A percentile compares a stretch with the other conserved stretches of the same genome.
Evolutionary conservation across 2,113 vertebrate species (phyloP).

Genomic region (Scomber colias): DNA sequence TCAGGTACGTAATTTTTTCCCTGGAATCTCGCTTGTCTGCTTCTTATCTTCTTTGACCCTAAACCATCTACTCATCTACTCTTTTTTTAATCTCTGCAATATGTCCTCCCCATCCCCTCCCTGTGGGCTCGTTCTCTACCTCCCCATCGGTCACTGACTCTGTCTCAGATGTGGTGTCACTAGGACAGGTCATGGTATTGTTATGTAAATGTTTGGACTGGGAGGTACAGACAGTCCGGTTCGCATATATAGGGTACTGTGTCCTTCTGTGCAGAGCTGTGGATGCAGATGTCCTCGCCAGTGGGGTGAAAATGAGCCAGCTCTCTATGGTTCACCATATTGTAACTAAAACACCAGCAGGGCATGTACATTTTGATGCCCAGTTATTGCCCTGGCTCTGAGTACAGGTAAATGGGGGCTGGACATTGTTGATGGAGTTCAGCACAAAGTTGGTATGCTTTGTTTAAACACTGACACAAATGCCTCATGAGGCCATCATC

Average conservation of each 20-base stretch:
- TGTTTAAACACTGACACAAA: slow-evolving; percentile 13
- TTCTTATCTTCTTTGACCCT: too few relatives aligned
- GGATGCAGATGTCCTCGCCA: slow-evolving; percentile 2
- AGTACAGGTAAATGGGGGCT: background rate
- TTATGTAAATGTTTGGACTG: slow-evolving; percentile 5
- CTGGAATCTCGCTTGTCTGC: background rate
- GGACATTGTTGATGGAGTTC: slow-evolving; percentile 9
- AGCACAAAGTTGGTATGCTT: background rate
- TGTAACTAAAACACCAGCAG: background rate
- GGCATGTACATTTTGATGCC: slow-evolving; percentile 6
- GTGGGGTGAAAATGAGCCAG: background rate
- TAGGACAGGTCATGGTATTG: slow-evolving; percentile 11
- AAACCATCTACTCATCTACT: background rate
- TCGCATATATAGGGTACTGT: background rate
- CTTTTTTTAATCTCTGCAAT: background rate
- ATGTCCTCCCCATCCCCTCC: background rate
- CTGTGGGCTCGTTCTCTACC: background rate
- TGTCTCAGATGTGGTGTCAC: slow-evolving; percentile 23
- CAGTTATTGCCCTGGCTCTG: slow-evolving; percentile 2
- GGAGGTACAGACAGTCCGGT: background rate
- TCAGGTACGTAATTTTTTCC: slow-evolving; percentile 2
- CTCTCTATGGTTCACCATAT: background rate
- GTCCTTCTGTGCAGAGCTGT: background rate
- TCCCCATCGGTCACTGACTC: background rate
- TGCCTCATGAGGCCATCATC: background rate